Percentiles rank a stretch among this genome's conserved stretches.
Conservation (phyloP, 1,140 invertebrate genomes). For the Drosophila tristis region DNA sequence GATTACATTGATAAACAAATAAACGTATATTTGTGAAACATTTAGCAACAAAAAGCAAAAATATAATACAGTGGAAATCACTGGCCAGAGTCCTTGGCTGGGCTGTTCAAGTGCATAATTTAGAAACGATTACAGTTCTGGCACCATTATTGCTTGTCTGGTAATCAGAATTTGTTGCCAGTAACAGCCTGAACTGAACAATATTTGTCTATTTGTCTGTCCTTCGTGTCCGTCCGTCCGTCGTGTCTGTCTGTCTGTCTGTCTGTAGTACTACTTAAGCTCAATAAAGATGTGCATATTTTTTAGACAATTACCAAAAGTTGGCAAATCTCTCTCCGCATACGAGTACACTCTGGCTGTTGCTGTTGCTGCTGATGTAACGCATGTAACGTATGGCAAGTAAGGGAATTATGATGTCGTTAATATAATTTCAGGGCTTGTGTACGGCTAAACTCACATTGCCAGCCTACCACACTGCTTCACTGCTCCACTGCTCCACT, state of each 20-base stretch:
- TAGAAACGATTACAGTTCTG: conserved; percentile 47
- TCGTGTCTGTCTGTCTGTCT: not conserved
- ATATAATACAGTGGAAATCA: conserved; percentile 20
- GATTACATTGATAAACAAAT: no score
- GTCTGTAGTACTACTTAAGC: conserved; percentile 34
- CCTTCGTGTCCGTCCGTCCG: no score
- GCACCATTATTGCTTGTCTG: conserved; percentile 27
- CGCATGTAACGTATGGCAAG: not conserved
- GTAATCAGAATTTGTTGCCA: conserved; percentile 43
- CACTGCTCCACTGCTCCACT: not conserved
- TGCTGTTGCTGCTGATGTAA: conserved; percentile 23
- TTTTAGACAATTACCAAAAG: conserved; percentile 46
- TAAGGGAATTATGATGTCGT: conserved; percentile 33
- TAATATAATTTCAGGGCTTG: conserved; percentile 29
- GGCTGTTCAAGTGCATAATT: conserved; percentile 51
- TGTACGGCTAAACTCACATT: not conserved
- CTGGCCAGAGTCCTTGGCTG: conserved; percentile 16
- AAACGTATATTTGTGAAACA: not conserved
- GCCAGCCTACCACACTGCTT: not conserved
- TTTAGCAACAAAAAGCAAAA: conserved; percentile 6
- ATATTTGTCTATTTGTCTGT: no score
- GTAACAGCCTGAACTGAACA: conserved; percentile 22
- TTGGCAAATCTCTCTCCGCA: conserved; percentile 16
- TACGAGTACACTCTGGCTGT: conserved; percentile 3
- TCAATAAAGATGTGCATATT: conserved; percentile 53